Percentiles rank a stretch among this genome's conserved stretches.
Conservation (phyloP, 2,797 vertebrate species). For the Aulostomus chinensis region DNA sequence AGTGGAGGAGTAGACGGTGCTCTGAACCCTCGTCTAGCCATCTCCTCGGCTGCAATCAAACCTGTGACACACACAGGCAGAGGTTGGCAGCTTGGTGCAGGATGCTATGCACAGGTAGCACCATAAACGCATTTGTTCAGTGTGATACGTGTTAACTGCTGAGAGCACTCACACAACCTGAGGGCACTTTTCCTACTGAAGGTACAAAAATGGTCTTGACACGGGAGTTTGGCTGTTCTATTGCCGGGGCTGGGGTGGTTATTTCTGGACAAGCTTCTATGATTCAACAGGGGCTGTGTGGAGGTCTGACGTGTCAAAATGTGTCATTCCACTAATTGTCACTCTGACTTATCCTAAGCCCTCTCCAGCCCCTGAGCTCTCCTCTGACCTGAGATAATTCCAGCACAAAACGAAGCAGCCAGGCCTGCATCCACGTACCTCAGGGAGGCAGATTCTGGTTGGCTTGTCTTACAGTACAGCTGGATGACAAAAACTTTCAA, state of each 20-base stretch:
- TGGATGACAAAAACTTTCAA: not conserved
- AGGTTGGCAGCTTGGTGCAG: no score
- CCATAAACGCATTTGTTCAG: not conserved
- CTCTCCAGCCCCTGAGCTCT: slow-evolving; percentile 34
- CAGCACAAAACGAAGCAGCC: slow-evolving; percentile 12
- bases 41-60: no score
- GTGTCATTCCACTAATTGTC: slow-evolving; percentile 71
- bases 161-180: not conserved
- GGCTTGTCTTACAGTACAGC: slow-evolving; percentile 7
- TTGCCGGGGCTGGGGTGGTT: slow-evolving; percentile 29
- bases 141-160: not conserved
- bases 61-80: not conserved
- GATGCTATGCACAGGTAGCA: no score
- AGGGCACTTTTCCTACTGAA: slow-evolving; percentile 13
- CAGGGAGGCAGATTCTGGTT: slow-evolving; percentile 20
- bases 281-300: slow-evolving; percentile 64
- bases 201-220: slow-evolving; percentile 19
- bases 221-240: slow-evolving; percentile 9
- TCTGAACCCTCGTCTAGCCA: no score
- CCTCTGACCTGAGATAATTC: slow-evolving; percentile 38
- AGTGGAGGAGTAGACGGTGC: no score
- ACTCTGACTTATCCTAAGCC: slow-evolving; percentile 55
- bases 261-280: slow-evolving; percentile 62
- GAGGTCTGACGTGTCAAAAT: slow-evolving; percentile 62
- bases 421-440: slow-evolving; percentile 17